Base-by-base conservation (phyloP, 2,888 invertebrate genomes). In the Cheilosia grossa region DNA sequence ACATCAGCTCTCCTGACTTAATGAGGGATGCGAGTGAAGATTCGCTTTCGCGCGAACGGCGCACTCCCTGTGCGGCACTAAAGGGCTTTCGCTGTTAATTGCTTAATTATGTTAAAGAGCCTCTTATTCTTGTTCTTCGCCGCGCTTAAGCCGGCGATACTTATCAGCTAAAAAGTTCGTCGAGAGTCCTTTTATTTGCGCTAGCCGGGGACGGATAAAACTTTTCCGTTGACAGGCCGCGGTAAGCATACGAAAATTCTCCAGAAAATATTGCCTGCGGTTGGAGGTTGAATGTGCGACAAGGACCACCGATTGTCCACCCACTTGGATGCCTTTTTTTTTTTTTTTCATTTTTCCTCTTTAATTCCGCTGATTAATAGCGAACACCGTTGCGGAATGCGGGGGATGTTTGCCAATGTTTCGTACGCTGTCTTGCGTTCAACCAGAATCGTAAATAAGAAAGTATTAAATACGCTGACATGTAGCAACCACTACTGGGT, bases 91-190 rank as follows among this genome's bases (percentile, higher is more conserved):
- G 82, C 80, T 78, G 88, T 88, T 88, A 88, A 88, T 88, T 88
- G 88, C 87, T 88, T 88, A 88, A 88, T 88, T 88, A 88, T 88
- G 88, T 87, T 88, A 88, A 88, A 87, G 86, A 88, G 86, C 87
- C 77, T 77, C 70, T 78, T 58, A 70, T 63, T 67, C 66, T 77
- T 82, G 64, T 82, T 73, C 59, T 70, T 61, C 40, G 69, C 30
- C 56, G 66, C 66, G 47, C 47, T 17, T 67, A 24, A 67, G 72
- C 73, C 69, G 53, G 74, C 27, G 27, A 69, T 83, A 80, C 80
- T 83, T 83, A 83, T 83, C 83, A 69, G 63, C 63, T 51, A n/a
- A 81, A 74, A 82, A 73, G 77, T 77, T 78, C 66, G 53, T 64
- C 54, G 21, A 74, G 64, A 69, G 73, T 79, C 73, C 78, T 78